Evolutionary conservation across 2,888 invertebrate species (phyloP).

Genomic region (Thymelicus lineola): DNA sequence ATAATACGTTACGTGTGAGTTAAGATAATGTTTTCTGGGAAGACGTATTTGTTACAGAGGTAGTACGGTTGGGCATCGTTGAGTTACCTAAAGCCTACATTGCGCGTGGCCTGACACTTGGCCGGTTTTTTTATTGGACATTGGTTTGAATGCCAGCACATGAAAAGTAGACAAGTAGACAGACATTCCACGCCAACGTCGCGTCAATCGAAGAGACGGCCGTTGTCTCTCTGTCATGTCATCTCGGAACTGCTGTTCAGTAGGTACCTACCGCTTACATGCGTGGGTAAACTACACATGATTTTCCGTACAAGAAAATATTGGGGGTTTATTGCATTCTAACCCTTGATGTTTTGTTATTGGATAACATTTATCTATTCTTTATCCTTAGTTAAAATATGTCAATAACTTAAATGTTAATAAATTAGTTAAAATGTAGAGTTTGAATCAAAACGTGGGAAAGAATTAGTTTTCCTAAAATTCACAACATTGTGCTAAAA

Average conservation of each 20-base stretch:
- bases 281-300: background rate
- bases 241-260: constrained; percentile 12
- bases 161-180: constrained; percentile 54
- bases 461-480: too few species aligned
- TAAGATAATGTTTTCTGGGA: constrained; percentile 40
- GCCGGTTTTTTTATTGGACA: constrained; percentile 1
- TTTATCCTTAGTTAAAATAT: too few species aligned
- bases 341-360: too few species aligned
- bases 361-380: too few species aligned
- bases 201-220: constrained; percentile 36
- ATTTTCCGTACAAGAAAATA: background rate
- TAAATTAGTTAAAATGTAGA: too few species aligned
- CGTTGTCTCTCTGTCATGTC: constrained; percentile 37
- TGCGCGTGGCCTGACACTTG: too few species aligned
- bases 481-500: too few species aligned
- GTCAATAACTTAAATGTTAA: too few species aligned
- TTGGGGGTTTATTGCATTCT: too few species aligned
- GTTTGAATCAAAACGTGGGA: too few species aligned
- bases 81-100: background rate
- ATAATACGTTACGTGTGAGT: constrained; percentile 46
- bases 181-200: constrained; percentile 50
- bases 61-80: background rate
- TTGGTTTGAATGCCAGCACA: constrained; percentile 27
- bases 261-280: constrained; percentile 4
- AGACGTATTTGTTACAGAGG: constrained; percentile 23